Conservation (phyloP, 2,888 invertebrate genomes). For the Lypha dubia region DNA sequence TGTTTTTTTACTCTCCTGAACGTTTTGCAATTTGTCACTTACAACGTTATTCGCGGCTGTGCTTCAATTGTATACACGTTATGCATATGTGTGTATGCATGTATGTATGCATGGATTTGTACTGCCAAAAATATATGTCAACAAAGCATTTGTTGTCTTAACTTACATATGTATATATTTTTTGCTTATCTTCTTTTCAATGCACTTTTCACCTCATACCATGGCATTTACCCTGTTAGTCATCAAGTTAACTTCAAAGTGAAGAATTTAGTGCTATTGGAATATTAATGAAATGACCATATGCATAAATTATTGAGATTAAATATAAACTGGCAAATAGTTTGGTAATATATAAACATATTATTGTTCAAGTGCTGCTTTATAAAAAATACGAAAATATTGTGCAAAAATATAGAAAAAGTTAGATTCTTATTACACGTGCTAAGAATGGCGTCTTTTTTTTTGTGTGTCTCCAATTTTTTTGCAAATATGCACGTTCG, state of each 20-base stretch:
- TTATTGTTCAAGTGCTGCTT: neutral
- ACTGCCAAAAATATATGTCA: too few species aligned
- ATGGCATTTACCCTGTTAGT: neutral
- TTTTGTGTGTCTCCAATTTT: neutral
- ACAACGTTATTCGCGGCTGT: too few species aligned
- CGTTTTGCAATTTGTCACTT: too few species aligned
- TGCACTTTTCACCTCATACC: neutral
- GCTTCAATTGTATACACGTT: too few species aligned
- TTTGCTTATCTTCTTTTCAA: too few species aligned
- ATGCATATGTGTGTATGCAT: too few species aligned
- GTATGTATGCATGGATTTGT: too few species aligned
- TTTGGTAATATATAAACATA: neutral
- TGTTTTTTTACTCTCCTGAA: too few species aligned
- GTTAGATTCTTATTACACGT: neutral
- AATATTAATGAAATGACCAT: neutral
- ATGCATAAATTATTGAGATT: neutral
- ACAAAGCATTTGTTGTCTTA: too few species aligned
- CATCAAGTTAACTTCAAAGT: neutral
- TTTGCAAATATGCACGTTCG: neutral
- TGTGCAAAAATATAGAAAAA: neutral
- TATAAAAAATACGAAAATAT: neutral
- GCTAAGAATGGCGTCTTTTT: neutral
- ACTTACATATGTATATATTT: too few species aligned
- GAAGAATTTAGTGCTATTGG: neutral
- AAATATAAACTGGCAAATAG: neutral